Evolutionary conservation across 2,797 vertebrate genomes (phyloP).

Genomic region (Alfaro cultratus): DNA sequence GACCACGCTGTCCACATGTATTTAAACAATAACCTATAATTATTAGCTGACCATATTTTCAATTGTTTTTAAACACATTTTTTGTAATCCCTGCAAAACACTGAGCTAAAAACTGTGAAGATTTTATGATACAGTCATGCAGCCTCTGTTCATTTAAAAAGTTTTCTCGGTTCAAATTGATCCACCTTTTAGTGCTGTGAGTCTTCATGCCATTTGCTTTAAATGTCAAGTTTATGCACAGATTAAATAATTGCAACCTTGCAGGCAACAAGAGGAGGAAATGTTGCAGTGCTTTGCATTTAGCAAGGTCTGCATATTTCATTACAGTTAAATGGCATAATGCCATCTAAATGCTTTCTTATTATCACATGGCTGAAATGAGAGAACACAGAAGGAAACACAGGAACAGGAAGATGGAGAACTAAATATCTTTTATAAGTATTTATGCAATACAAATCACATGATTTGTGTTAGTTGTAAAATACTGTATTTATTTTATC

Average conservation of each 20-base stretch:
- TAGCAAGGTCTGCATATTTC: constrained; percentile 48
- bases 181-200: neutral
- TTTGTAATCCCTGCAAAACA: neutral
- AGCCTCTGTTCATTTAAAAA: neutral
- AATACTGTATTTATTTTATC: neutral
- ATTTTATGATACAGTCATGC: neutral
- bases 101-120: neutral
- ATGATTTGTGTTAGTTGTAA: neutral
- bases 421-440: neutral
- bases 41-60: neutral
- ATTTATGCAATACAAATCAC: neutral
- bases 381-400: constrained; percentile 23
- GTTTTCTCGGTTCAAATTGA: neutral
- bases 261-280: constrained; percentile 56
- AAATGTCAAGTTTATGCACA: constrained; percentile 9
- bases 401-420: constrained; percentile 4
- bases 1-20: constrained; percentile 15
- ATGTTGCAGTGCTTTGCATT: constrained; percentile 45
- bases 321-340: constrained; percentile 30
- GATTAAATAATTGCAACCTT: constrained; percentile 5
- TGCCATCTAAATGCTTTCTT: constrained; percentile 26
- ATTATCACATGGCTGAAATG: constrained; percentile 27
- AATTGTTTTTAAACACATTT: neutral
- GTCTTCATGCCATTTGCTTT: neutral
- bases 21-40: constrained; percentile 15